These are phyloP conservation scores for Dipodomys ordii DNA, from an alignment of 2,113 vertebrate species.

Conservation along the genomic window DNA sequence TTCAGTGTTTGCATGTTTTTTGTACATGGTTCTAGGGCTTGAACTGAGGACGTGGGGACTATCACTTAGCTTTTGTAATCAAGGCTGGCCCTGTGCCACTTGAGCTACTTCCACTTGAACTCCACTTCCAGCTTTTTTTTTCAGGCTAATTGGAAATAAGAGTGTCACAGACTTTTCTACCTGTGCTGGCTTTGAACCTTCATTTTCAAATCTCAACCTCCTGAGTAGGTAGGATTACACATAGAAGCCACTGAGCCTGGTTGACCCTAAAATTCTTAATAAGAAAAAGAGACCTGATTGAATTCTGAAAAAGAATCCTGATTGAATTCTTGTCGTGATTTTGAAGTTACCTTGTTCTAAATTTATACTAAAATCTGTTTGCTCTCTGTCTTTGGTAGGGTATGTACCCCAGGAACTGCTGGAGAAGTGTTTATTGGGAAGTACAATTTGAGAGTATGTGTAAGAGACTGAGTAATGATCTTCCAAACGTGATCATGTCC, in stretches of 20 bases:
- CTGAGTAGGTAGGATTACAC: no score
- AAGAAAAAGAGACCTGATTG: slow-evolving; percentile 15
- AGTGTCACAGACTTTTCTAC: no score
- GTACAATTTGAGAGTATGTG: background rate
- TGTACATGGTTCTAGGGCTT: no score
- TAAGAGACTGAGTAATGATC: background rate
- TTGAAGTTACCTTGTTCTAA: slow-evolving; percentile 9
- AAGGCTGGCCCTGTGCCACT: no score
- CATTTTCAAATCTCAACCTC: no score
- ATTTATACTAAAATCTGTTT: slow-evolving; percentile 26
- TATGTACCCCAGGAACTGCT: background rate
- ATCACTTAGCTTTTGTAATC: no score
- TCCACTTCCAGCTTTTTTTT: no score
- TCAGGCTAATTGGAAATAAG: no score
- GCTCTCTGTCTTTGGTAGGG: background rate
- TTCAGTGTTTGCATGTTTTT: slow-evolving; percentile 41
- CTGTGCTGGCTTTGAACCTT: no score
- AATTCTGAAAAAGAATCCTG: background rate
- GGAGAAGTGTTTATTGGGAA: slow-evolving; percentile 3
- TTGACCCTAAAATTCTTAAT: slow-evolving; percentile 7
- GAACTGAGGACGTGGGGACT: no score
- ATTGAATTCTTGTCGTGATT: background rate
- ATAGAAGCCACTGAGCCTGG: no score
- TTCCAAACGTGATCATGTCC: background rate
- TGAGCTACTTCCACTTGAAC: no score